Percentiles rank a stretch among this genome's conserved stretches.
phyloP scores from a whole-genome alignment of 2,888 invertebrate genomes.

The Lochmaea capreae region DNA sequence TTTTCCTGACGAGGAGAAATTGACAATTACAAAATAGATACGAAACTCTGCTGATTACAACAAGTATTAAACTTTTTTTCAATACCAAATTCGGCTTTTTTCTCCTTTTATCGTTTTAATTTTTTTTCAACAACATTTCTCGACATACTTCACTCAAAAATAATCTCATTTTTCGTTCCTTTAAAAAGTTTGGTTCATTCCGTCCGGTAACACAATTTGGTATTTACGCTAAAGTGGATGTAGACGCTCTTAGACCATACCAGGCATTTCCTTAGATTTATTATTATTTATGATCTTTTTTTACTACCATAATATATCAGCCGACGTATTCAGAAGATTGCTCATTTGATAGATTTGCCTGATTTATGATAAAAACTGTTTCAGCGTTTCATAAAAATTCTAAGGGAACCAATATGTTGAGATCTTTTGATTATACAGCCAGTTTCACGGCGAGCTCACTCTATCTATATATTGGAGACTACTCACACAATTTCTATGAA shows the following conservation, averaged over 20 bases:
- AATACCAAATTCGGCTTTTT: background rate
- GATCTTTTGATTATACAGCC: background rate
- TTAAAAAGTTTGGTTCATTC: constrained; percentile 19
- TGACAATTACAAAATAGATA: too few relatives aligned
- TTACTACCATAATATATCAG: constrained; percentile 23
- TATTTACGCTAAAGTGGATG: constrained; percentile 26
- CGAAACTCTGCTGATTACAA: too few relatives aligned
- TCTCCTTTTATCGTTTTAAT: background rate
- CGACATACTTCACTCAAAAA: background rate
- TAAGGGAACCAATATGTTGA: background rate
- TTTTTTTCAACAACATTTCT: background rate
- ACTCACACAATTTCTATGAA: too few relatives aligned
- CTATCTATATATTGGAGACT: too few relatives aligned
- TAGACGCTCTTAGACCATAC: constrained; percentile 8
- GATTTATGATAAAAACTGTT: constrained; percentile 34
- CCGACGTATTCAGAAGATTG: constrained; percentile 31
- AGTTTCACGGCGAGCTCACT: too few relatives aligned
- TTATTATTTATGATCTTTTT: constrained; percentile 31
- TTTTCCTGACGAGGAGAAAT: too few relatives aligned
- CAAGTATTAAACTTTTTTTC: too few relatives aligned
- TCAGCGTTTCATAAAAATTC: constrained; percentile 30
- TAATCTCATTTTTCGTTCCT: constrained; percentile 7
- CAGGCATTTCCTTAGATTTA: constrained; percentile 27
- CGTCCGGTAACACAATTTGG: constrained; percentile 30
- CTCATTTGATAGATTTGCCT: constrained; percentile 34